Conservation (phyloP, 2,113 vertebrate species). For the Tragelaphus scriptus region DNA sequence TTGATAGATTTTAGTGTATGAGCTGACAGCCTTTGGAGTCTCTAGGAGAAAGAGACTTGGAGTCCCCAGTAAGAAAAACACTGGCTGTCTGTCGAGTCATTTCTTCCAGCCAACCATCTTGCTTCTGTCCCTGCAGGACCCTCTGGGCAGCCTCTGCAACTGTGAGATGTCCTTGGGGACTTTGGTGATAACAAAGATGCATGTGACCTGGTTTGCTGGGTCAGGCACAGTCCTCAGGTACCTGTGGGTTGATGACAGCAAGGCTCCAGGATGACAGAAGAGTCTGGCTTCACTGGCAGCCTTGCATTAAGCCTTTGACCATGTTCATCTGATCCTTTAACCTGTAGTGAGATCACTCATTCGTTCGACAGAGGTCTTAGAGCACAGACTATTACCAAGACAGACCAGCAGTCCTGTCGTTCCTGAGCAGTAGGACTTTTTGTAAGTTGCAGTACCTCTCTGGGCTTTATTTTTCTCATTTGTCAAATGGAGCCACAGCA, state of each 20-base stretch:
- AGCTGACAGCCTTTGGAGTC: neutral
- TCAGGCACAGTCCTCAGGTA: neutral
- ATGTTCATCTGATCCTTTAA: neutral
- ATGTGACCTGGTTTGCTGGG: neutral
- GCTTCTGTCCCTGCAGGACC: neutral
- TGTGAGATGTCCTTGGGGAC: neutral
- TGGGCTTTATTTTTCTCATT: neutral
- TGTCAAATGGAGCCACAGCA: neutral
- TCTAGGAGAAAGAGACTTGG: neutral
- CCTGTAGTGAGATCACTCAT: neutral
- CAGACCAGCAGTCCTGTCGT: rapidly evolving
- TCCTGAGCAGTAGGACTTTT: neutral
- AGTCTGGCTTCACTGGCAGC: neutral
- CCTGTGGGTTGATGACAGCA: neutral
- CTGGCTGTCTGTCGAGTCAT: neutral
- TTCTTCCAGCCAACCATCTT: neutral
- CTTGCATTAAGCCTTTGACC: neutral
- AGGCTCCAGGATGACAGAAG: neutral
- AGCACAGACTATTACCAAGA: neutral
- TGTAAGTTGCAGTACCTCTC: neutral
- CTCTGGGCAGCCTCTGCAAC: neutral
- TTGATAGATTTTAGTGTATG: neutral
- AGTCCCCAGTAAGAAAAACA: neutral
- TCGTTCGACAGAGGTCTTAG: neutral
- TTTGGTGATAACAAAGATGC: neutral